Evolutionary conservation across 2,113 vertebrate species (phyloP).

Genomic region (Sander lucioperca): DNA sequence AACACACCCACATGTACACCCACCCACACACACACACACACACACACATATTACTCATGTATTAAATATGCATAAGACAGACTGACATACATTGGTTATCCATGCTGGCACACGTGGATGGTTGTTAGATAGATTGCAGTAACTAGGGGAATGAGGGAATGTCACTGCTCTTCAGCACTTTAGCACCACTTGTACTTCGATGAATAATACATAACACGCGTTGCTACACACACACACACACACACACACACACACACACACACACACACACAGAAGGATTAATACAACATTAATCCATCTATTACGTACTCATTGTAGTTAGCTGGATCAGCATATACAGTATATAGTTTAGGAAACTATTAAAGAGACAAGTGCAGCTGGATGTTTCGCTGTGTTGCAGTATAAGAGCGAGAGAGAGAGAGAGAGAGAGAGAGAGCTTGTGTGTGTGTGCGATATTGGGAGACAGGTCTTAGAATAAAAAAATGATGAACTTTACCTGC

Average conservation of each 20-base stretch:
- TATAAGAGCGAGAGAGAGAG: neutral
- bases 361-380: constrained; percentile 14
- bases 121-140: constrained; percentile 49
- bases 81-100: constrained; percentile 18
- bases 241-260: neutral
- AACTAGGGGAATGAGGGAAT: constrained; percentile 20
- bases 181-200: constrained; percentile 35
- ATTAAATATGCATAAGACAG: constrained; percentile 34
- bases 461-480: constrained; percentile 43
- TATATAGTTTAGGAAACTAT: constrained; percentile 24
- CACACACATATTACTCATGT: neutral
- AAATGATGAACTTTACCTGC: constrained; percentile 57
- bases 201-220: constrained; percentile 59
- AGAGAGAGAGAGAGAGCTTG: no score
- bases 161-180: constrained; percentile 46
- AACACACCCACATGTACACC: neutral
- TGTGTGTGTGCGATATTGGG: constrained; percentile 25
- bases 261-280: constrained; percentile 11
- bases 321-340: constrained; percentile 38
- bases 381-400: constrained; percentile 13
- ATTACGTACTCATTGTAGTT: constrained; percentile 33
- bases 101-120: constrained; percentile 24
- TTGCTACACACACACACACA: neutral
- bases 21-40: neutral
- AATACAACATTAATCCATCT: constrained; percentile 55